These are phyloP conservation scores for Callorhinus ursinus DNA, from an alignment of 2,113 vertebrate species.

Conservation along the genomic window DNA sequence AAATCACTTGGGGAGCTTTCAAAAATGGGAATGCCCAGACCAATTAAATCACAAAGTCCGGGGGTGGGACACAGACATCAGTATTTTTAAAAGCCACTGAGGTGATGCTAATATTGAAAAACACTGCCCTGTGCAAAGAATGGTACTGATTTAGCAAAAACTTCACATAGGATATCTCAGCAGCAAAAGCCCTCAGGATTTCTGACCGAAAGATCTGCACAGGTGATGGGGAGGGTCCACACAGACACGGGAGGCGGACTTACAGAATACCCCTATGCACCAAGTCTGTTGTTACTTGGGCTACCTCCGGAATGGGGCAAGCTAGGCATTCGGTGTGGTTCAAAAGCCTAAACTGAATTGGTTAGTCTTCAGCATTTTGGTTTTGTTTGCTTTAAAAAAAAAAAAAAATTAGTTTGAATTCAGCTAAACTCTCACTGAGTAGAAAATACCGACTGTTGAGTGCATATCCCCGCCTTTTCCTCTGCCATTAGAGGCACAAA, in stretches of 20 bases:
- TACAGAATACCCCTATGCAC: background rate
- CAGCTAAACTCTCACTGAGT: background rate
- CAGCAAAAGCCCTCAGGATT: background rate
- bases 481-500: background rate
- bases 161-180: background rate
- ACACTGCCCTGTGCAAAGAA: background rate
- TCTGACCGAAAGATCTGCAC: background rate
- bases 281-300: background rate
- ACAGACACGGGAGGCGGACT: background rate
- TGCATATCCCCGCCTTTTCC: background rate
- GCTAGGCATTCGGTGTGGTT: background rate
- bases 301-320: background rate
- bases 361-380: background rate
- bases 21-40: conserved; percentile 3
- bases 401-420: background rate
- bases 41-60: conserved; percentile 43
- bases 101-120: background rate
- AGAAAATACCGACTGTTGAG: background rate
- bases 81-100: conserved; percentile 1
- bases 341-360: background rate
- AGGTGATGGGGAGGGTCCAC: background rate
- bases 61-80: background rate
- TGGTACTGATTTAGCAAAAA: background rate
- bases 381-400: background rate
- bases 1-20: conserved; percentile 29